Conservation (phyloP, 2,113 vertebrate genomes). For the Lepisosteus oculatus region DNA sequence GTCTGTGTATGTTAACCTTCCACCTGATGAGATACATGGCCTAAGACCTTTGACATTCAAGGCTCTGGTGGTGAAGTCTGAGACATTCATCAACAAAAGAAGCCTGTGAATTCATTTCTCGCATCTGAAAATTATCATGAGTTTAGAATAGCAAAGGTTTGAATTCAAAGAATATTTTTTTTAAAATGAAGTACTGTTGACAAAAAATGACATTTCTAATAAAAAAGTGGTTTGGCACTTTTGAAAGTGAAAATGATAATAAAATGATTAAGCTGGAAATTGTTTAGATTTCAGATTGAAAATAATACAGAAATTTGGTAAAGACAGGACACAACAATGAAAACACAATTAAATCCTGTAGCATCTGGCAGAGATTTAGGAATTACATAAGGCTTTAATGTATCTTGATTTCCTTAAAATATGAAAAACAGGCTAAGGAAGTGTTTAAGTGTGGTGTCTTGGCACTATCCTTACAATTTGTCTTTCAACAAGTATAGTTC, state of each 20-base stretch:
- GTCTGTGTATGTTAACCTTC: not conserved
- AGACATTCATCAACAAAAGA: not conserved
- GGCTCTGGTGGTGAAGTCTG: not conserved
- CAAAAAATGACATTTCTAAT: too few species aligned
- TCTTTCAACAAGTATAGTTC: conserved; percentile 68
- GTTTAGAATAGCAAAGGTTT: too few species aligned
- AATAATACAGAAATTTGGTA: not conserved
- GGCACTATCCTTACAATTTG: conserved; percentile 67
- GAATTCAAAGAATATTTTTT: too few species aligned
- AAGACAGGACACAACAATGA: not conserved
- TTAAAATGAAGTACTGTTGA: too few species aligned
- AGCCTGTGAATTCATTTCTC: not conserved
- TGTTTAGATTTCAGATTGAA: too few species aligned
- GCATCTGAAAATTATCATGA: too few species aligned
- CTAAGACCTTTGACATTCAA: not conserved
- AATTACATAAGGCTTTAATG: conserved; percentile 11
- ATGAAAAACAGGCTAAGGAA: conserved; percentile 70
- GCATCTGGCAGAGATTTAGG: conserved; percentile 8
- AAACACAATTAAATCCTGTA: not conserved
- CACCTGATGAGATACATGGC: not conserved
- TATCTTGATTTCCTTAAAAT: conserved; percentile 60
- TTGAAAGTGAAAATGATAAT: too few species aligned
- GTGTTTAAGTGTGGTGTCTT: conserved; percentile 62
- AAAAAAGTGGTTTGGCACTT: too few species aligned
- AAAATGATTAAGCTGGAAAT: too few species aligned